A percentile compares a stretch with the other conserved stretches of the same genome.
Evolutionary conservation across 2,113 vertebrate genomes (phyloP).

Genomic region (Macaca fascicularis): T2T-MFA8v1.1 NC_088378.1:89601501-89602000

Average conservation of each 20-base stretch:
- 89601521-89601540: slow-evolving; percentile 57
- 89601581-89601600: slow-evolving; percentile 76
- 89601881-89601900: slow-evolving; percentile 77
- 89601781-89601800: background rate
- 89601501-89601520: slow-evolving; percentile 46
- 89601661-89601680: slow-evolving; percentile 73
- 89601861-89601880: slow-evolving; percentile 79
- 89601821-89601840: slow-evolving; percentile 51
- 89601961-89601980: slow-evolving; percentile 93
- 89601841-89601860: slow-evolving; percentile 72
- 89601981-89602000: slow-evolving; percentile 99
- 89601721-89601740: slow-evolving; percentile 18
- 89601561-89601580: slow-evolving; percentile 67
- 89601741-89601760: slow-evolving; percentile 86
- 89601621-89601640: slow-evolving; percentile 79
- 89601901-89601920: slow-evolving; percentile 76
- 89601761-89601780: slow-evolving; percentile 63
- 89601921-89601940: slow-evolving; percentile 85
- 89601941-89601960: slow-evolving; percentile 84
- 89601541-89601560: slow-evolving; percentile 53
- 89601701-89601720: slow-evolving; percentile 70
- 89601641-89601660: slow-evolving; percentile 72
- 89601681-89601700: slow-evolving; percentile 73
- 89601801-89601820: slow-evolving; percentile 12
- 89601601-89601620: slow-evolving; percentile 78